Conservation (phyloP, 2,888 invertebrate species). For the Ptilodon capucinus region DNA sequence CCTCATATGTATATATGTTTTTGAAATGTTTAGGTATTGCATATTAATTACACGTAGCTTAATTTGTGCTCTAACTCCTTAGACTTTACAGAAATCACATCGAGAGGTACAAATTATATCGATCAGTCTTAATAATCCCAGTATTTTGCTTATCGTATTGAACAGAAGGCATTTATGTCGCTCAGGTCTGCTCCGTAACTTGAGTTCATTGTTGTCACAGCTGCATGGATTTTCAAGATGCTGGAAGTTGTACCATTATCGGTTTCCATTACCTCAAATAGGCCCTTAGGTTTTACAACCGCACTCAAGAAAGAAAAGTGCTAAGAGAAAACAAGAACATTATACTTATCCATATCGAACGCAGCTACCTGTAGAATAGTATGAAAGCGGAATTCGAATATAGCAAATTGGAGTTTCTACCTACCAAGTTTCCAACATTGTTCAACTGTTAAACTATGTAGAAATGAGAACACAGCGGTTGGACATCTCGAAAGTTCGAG, state of each 20-base stretch:
- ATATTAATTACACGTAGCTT: too few relatives aligned
- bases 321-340: slow-evolving; percentile 46
- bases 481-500: background rate
- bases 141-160: background rate
- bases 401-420: slow-evolving; percentile 3
- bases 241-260: slow-evolving; percentile 53
- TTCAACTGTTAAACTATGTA: slow-evolving; percentile 7
- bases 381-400: slow-evolving; percentile 26
- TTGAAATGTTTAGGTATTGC: too few relatives aligned
- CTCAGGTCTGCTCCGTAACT: slow-evolving; percentile 16
- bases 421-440: background rate
- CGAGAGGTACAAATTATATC: background rate
- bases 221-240: slow-evolving; percentile 50
- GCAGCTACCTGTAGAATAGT: slow-evolving; percentile 41
- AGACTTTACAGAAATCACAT: too few relatives aligned
- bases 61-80: too few relatives aligned
- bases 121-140: background rate
- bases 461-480: slow-evolving; percentile 8
- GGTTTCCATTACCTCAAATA: slow-evolving; percentile 57
- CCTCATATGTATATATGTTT: too few relatives aligned
- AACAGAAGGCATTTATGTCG: background rate
- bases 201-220: slow-evolving; percentile 23
- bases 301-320: slow-evolving; percentile 46
- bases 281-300: slow-evolving; percentile 60
- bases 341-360: slow-evolving; percentile 40